These are phyloP conservation scores for Ooceraea biroi DNA, from an alignment of 1,140 invertebrate species.

Conservation along the genomic window DNA sequence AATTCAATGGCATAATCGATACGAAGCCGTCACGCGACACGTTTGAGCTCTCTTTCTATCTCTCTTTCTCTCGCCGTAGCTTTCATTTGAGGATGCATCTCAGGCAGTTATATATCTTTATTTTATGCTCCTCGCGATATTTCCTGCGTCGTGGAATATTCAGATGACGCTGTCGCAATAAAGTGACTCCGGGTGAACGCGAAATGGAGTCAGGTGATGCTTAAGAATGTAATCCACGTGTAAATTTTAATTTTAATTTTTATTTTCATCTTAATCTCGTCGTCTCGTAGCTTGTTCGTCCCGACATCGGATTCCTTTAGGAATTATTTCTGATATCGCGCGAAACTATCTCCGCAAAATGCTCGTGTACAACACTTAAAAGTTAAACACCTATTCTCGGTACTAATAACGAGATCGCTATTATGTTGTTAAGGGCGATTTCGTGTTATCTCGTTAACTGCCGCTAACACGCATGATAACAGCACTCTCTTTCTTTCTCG, in stretches of 20 bases:
- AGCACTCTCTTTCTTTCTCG: not conserved
- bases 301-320: not conserved
- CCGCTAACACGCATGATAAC: not conserved
- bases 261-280: not conserved
- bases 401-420: not conserved
- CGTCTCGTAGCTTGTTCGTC: not conserved
- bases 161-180: not conserved
- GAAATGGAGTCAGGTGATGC: not conserved
- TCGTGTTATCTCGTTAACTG: constrained; percentile 34
- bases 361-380: not conserved
- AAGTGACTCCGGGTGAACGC: not conserved
- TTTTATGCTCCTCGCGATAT: not conserved
- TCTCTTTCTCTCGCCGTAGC: not conserved
- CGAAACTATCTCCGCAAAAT: not conserved
- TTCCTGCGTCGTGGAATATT: not conserved
- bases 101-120: not conserved
- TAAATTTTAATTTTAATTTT: constrained; percentile 13
- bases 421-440: not conserved
- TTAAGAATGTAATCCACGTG: not conserved
- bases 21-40: constrained; percentile 7
- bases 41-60: not conserved
- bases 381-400: not conserved
- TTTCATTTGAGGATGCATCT: constrained; percentile 4
- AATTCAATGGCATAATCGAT: constrained; percentile 44
- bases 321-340: not conserved